Evolutionary conservation across 2,113 vertebrate species (phyloP).

Genomic region (Pleuronectes platessa): DNA sequence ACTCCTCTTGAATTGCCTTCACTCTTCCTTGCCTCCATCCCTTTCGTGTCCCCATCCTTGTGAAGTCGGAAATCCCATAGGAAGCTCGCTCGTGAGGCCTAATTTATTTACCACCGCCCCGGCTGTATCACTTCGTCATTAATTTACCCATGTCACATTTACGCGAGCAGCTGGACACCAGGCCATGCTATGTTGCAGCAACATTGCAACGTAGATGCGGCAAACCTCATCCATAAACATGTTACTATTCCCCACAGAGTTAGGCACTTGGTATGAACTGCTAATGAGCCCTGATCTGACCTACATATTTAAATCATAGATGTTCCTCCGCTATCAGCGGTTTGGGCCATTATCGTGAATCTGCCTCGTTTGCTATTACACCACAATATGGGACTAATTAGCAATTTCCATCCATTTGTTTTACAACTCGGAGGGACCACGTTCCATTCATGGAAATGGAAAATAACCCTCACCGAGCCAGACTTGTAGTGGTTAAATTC

Average conservation of each 20-base stretch:
- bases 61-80: constrained; percentile 68
- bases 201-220: constrained; percentile 25
- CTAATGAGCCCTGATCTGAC: constrained; percentile 74
- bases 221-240: constrained; percentile 71
- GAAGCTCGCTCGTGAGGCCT: constrained; percentile 52
- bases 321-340: constrained; percentile 28
- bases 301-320: constrained; percentile 68
- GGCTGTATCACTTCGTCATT: constrained; percentile 67
- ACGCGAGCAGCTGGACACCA: constrained; percentile 53
- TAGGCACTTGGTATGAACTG: constrained; percentile 51
- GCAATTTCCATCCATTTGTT: constrained; percentile 28
- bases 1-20: constrained; percentile 34
- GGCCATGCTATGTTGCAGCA: constrained; percentile 10
- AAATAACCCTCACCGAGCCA: neutral
- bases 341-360: constrained; percentile 52
- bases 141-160: constrained; percentile 69
- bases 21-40: constrained; percentile 33
- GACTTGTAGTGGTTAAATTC: neutral
- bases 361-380: constrained; percentile 40
- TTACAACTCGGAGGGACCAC: constrained; percentile 19
- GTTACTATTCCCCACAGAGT: constrained; percentile 60
- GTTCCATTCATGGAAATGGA: constrained; percentile 26
- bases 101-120: constrained; percentile 71
- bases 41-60: constrained; percentile 59
- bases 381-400: constrained; percentile 7